These are phyloP conservation scores for Thripadectes ignobilis DNA, from an alignment of 2,797 vertebrate genomes.

Conservation along the genomic window DNA sequence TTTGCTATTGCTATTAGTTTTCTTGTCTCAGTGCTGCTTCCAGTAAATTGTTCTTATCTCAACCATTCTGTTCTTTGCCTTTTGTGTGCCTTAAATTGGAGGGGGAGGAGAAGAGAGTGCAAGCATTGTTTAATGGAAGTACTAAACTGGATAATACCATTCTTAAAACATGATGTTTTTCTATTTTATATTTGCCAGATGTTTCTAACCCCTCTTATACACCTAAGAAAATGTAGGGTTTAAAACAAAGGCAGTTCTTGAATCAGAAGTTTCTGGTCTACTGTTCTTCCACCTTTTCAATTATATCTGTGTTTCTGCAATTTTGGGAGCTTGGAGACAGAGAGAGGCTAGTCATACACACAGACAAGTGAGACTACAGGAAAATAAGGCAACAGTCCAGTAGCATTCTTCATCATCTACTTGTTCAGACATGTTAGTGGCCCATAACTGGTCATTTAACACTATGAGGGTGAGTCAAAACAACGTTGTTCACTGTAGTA, in stretches of 20 bases:
- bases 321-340: neutral
- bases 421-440: neutral
- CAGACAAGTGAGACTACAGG: neutral
- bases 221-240: neutral
- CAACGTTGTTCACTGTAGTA: neutral
- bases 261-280: neutral
- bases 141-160: neutral
- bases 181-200: neutral
- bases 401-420: neutral
- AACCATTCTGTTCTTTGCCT: fast-evolving
- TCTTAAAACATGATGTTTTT: neutral
- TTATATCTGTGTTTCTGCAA: neutral
- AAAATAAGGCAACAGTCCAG: neutral
- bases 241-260: neutral
- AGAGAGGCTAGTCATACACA: neutral
- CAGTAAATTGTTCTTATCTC: neutral
- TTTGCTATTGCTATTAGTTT: neutral
- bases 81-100: neutral
- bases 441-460: neutral
- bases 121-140: neutral
- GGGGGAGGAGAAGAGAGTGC: fast-evolving
- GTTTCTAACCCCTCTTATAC: neutral
- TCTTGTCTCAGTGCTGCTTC: neutral
- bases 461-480: neutral
- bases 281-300: neutral